These are phyloP conservation scores for Drosophila lacteicornis DNA, from an alignment of 1,140 invertebrate species.

Conservation along the genomic window DNA sequence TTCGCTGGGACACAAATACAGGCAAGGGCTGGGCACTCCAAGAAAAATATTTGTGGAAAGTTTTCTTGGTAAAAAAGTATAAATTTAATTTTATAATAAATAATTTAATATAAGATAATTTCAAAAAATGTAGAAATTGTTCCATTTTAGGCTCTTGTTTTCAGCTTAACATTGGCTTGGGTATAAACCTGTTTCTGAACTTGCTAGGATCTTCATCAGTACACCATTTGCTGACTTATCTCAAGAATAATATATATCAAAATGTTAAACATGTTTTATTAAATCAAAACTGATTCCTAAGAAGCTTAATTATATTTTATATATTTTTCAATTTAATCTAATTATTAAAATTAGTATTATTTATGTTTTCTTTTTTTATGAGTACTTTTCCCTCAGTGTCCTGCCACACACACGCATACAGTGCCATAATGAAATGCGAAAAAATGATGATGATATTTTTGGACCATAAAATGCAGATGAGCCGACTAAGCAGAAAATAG, in stretches of 20 bases:
- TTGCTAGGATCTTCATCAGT: not conserved
- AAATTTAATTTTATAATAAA: not conserved
- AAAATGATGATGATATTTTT: conserved; percentile 82
- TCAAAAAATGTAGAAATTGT: too few species aligned
- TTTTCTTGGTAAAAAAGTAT: not conserved
- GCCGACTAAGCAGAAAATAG: conserved; percentile 82
- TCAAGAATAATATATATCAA: not conserved
- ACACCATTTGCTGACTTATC: not conserved
- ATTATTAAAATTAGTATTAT: not conserved
- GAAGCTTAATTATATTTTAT: too few species aligned
- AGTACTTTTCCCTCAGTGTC: conserved; percentile 13
- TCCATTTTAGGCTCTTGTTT: rapidly evolving
- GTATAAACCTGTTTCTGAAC: rapidly evolving
- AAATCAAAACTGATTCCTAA: too few species aligned
- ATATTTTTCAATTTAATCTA: too few species aligned
- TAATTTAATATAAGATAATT: too few species aligned
- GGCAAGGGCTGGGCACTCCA: conserved; percentile 3
- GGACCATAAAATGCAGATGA: conserved; percentile 82
- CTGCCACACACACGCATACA: conserved; percentile 49
- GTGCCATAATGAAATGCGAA: conserved; percentile 76
- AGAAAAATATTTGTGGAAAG: conserved; percentile 1
- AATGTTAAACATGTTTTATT: not conserved
- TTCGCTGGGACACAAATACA: conserved; percentile 50
- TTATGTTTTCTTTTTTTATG: too few species aligned
- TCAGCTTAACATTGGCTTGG: too few species aligned